phyloP scores from a whole-genome alignment of 2,888 invertebrate genomes.

The Xestia rhomboidea region DNA sequence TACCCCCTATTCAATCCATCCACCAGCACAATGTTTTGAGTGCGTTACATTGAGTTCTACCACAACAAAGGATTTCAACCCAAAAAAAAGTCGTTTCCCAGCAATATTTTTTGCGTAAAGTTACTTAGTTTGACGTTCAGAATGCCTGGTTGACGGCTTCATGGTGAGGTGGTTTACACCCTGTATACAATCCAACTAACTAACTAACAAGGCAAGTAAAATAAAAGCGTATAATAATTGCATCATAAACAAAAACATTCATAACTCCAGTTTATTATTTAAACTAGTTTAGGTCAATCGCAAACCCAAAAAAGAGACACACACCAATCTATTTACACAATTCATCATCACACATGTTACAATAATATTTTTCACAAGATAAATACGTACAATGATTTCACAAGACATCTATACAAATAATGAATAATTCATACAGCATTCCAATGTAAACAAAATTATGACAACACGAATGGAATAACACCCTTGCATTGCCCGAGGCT shows the following conservation, averaged over 20 bases:
- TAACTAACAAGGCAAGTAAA: background rate
- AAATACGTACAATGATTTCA: constrained; percentile 54
- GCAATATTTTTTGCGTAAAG: too few species aligned
- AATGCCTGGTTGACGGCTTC: too few species aligned
- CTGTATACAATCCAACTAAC: too few species aligned
- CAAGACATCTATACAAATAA: constrained; percentile 60
- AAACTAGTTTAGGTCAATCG: background rate
- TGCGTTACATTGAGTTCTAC: too few species aligned
- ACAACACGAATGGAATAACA: constrained; percentile 75
- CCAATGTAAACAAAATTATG: constrained; percentile 79
- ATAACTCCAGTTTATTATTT: background rate
- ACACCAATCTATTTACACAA: constrained; percentile 26
- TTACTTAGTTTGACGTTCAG: too few species aligned
- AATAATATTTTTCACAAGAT: constrained; percentile 45
- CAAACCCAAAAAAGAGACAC: background rate
- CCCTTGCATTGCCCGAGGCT: constrained; percentile 76
- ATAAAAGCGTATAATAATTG: background rate
- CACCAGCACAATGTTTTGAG: too few species aligned
- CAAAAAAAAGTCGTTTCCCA: too few species aligned
- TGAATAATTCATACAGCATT: constrained; percentile 70
- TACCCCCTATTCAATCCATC: too few species aligned
- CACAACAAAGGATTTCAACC: too few species aligned
- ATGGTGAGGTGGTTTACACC: too few species aligned
- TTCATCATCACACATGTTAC: constrained; percentile 38
- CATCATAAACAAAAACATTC: background rate